Evolutionary conservation across 1,140 invertebrate genomes (phyloP).

Genomic region (Ceratitis capitata): DNA sequence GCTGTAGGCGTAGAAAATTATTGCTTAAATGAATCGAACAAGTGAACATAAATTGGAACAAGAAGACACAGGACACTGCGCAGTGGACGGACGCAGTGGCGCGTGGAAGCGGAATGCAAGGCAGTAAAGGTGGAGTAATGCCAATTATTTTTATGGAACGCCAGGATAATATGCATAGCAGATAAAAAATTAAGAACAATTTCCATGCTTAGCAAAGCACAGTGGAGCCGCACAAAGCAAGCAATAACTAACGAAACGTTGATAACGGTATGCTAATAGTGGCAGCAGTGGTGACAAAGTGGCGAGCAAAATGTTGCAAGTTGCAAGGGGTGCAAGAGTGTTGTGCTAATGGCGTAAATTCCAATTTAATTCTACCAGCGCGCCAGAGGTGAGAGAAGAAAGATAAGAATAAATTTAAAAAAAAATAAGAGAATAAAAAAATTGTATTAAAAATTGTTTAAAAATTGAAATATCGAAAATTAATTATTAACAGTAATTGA

Average conservation of each 20-base stretch:
- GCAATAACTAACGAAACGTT: slow-evolving; percentile 12
- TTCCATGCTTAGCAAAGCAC: background rate
- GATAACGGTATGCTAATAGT: background rate
- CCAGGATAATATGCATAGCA: slow-evolving; percentile 12
- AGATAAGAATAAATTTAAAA: too few species aligned
- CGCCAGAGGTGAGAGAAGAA: too few species aligned
- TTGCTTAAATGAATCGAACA: slow-evolving; percentile 37
- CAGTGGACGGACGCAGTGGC: background rate
- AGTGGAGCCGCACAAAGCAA: background rate
- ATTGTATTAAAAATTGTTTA: too few species aligned
- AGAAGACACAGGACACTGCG: background rate
- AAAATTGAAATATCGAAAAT: too few species aligned
- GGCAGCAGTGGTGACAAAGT: background rate
- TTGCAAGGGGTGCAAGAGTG: background rate
- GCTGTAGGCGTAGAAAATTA: slow-evolving; percentile 35
- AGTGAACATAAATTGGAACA: slow-evolving; percentile 16
- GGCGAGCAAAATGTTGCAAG: background rate
- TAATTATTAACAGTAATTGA: too few species aligned
- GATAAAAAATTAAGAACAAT: background rate
- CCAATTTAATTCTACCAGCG: background rate
- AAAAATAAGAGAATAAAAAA: too few species aligned
- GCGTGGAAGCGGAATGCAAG: background rate
- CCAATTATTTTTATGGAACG: slow-evolving; percentile 24
- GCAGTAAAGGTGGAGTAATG: slow-evolving; percentile 20
- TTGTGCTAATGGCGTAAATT: background rate